phyloP scores from a whole-genome alignment of 2,113 vertebrate species.

The Grammomys dolichurus region DNA sequence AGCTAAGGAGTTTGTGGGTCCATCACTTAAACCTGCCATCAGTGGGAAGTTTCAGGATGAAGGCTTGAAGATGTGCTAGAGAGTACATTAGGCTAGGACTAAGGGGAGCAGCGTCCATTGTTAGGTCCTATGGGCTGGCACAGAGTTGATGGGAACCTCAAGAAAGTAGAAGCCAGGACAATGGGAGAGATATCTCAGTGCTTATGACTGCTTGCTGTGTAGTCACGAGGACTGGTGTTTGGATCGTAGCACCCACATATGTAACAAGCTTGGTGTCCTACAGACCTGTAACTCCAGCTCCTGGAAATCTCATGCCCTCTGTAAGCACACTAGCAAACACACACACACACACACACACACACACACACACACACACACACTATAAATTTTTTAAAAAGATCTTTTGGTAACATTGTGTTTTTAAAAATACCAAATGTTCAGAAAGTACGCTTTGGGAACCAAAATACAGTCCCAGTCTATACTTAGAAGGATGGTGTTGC shows the following conservation, averaged over 20 bases:
- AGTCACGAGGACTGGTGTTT: neutral
- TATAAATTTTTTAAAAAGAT: neutral
- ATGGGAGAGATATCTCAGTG: neutral
- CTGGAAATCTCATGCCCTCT: neutral
- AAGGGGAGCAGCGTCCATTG: neutral
- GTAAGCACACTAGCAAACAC: neutral
- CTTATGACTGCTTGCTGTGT: neutral
- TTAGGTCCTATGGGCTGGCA: neutral
- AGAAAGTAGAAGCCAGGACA: neutral
- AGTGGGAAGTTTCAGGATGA: neutral
- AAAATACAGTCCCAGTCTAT: neutral
- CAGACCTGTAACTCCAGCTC: neutral
- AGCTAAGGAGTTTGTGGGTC: neutral
- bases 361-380: neutral
- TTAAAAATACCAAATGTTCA: no score
- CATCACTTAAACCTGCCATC: neutral
- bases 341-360: no score
- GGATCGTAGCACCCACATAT: neutral
- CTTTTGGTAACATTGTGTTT: neutral
- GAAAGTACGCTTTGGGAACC: neutral
- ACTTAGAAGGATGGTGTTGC: no score
- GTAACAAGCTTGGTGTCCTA: no score
- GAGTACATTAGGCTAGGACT: neutral
- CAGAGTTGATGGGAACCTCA: neutral
- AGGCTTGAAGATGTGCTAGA: accelerated